Conservation (phyloP, 2,113 vertebrate species). For the Pachypanchax playfairii region DNA sequence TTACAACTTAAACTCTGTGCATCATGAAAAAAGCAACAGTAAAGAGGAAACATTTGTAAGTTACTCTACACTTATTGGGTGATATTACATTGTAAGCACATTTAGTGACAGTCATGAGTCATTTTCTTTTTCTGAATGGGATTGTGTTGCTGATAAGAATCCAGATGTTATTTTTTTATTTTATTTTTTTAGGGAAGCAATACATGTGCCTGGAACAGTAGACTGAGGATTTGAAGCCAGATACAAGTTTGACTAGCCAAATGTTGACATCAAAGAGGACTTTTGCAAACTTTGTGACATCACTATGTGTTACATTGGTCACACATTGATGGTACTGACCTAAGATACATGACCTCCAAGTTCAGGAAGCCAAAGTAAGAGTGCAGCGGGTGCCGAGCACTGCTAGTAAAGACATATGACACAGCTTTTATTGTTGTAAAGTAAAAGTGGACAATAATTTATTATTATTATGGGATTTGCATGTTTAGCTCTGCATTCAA, state of each 20-base stretch:
- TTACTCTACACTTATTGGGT: not conserved
- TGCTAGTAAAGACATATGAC: too few species aligned
- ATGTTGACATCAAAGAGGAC: slow-evolving; percentile 66
- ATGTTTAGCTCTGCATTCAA: not conserved
- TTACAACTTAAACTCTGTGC: too few species aligned
- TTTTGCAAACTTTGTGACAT: slow-evolving; percentile 72
- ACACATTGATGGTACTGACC: slow-evolving; percentile 59
- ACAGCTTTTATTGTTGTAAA: too few species aligned
- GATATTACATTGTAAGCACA: slow-evolving; percentile 23
- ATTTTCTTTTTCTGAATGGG: slow-evolving; percentile 16
- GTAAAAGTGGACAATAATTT: too few species aligned
- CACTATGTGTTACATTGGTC: slow-evolving; percentile 48
- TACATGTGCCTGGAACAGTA: slow-evolving; percentile 25
- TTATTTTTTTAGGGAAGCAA: slow-evolving; percentile 62
- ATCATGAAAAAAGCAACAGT: too few species aligned
- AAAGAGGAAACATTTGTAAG: too few species aligned
- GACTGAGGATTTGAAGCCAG: slow-evolving; percentile 30
- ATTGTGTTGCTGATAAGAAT: slow-evolving; percentile 53
- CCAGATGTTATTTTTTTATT: slow-evolving; percentile 50
- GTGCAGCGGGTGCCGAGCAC: too few species aligned
- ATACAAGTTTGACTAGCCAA: slow-evolving; percentile 41
- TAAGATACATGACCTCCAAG: slow-evolving; percentile 60
- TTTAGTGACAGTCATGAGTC: slow-evolving; percentile 17
- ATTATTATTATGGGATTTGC: too few species aligned
- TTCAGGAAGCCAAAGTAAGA: slow-evolving; percentile 59